phyloP scores from a whole-genome alignment of 2,797 vertebrate species.

The Coregonus ussuriensis region DNA sequence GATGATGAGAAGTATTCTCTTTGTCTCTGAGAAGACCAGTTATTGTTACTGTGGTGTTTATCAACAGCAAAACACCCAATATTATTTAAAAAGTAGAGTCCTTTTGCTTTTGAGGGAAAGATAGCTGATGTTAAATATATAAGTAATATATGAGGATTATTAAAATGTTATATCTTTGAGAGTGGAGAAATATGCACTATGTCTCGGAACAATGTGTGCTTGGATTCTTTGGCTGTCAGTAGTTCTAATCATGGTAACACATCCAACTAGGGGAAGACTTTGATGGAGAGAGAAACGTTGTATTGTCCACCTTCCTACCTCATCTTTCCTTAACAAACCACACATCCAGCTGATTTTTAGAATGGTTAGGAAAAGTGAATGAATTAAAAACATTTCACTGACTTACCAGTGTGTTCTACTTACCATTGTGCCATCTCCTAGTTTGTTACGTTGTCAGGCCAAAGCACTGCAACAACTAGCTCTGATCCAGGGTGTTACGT shows the following conservation, averaged over 20 bases:
- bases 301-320: background rate
- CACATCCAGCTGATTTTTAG: conserved; percentile 20
- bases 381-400: conserved; percentile 9
- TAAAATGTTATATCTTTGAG: background rate
- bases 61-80: conserved; percentile 59
- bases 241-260: background rate
- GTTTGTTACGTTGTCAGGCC: conserved; percentile 35
- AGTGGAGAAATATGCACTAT: background rate
- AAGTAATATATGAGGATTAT: background rate
- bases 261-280: background rate
- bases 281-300: background rate
- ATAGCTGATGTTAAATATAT: conserved; percentile 47
- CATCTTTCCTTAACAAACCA: background rate
- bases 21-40: conserved; percentile 47
- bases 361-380: background rate
- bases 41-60: conserved; percentile 53
- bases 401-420: conserved; percentile 33
- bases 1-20: conserved; percentile 17
- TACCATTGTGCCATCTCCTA: conserved; percentile 37
- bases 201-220: background rate
- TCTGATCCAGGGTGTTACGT: background rate
- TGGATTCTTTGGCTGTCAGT: background rate
- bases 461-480: conserved; percentile 43
- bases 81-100: conserved; percentile 62
- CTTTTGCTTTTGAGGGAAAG: conserved; percentile 49